These are phyloP conservation scores for Philypnodon macrostomus DNA, from an alignment of 2,797 vertebrate genomes.

Conservation along the genomic window DNA sequence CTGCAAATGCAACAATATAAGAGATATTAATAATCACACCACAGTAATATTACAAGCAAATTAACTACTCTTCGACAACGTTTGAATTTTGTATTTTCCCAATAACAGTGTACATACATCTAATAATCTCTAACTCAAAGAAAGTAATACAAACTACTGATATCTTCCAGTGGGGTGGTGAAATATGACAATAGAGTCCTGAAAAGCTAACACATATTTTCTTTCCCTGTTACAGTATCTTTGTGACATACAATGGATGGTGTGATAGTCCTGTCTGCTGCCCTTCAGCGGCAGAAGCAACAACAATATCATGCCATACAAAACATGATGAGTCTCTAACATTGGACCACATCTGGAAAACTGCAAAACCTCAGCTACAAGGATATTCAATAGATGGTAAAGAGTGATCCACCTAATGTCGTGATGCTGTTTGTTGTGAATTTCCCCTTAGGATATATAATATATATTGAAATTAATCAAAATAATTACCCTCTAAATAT, in stretches of 20 bases:
- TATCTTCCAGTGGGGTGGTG: too few species aligned
- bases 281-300: constrained; percentile 38
- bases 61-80: too few species aligned
- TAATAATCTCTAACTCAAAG: background rate
- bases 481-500: constrained; percentile 4
- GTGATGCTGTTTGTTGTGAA: background rate
- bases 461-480: background rate
- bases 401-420: background rate
- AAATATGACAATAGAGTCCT: constrained; percentile 28
- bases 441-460: background rate
- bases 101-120: too few species aligned
- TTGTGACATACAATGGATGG: constrained; percentile 25
- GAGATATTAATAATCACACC: too few species aligned
- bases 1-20: constrained; percentile 63
- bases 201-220: constrained; percentile 25
- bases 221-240: constrained; percentile 18
- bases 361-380: constrained; percentile 8
- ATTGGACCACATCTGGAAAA: too few species aligned
- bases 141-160: too few species aligned
- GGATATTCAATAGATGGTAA: constrained; percentile 6
- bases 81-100: too few species aligned
- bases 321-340: too few species aligned
- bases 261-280: constrained; percentile 27
- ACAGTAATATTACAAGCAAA: too few species aligned
- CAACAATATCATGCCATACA: constrained; percentile 25